A percentile compares a stretch with the other conserved stretches of the same genome.
Conservation (phyloP, 2,888 invertebrate species). For the Hirtodrosophila confusa region DNA sequence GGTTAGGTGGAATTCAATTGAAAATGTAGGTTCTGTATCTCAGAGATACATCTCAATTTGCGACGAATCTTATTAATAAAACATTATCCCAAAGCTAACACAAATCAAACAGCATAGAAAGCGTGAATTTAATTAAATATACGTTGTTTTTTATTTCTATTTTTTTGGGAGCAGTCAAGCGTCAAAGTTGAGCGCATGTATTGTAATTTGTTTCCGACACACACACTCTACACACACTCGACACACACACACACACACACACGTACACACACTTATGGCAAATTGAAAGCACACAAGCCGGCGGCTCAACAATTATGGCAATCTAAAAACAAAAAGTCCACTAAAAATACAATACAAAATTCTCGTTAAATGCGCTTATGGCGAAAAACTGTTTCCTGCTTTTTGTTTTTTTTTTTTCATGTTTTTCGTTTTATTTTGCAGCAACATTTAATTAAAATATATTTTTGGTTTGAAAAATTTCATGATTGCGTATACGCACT, state of each 20-base stretch:
- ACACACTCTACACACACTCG: conserved; percentile 4
- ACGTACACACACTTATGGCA: conserved; percentile 28
- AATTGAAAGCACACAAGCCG: conserved; percentile 69
- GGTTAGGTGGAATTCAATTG: too few species aligned
- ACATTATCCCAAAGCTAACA: conserved; percentile 23
- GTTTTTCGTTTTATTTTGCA: conserved; percentile 22
- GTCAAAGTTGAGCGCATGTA: conserved; percentile 14
- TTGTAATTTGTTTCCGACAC: conserved; percentile 45
- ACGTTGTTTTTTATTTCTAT: conserved; percentile 15
- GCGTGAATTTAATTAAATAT: conserved; percentile 42
- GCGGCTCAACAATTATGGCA: conserved; percentile 32
- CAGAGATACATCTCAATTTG: too few species aligned
- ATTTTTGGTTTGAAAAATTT: conserved; percentile 18
- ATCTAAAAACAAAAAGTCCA: conserved; percentile 3
- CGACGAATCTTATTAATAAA: conserved; percentile 37
- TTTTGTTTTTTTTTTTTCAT: conserved; percentile 20
- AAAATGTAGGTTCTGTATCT: too few species aligned
- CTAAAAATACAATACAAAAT: conserved; percentile 17
- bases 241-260: not conserved
- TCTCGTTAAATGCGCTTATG: conserved; percentile 32
- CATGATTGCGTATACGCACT: conserved; percentile 64
- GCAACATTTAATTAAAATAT: conserved; percentile 73
- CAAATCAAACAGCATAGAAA: not conserved
- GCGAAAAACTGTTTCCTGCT: conserved; percentile 36
- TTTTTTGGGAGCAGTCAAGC: conserved; percentile 14